Percentiles rank a stretch among this genome's conserved stretches.
phyloP scores from a whole-genome alignment of 2,888 invertebrate species.

The Dicranocentrus wangi region DNA sequence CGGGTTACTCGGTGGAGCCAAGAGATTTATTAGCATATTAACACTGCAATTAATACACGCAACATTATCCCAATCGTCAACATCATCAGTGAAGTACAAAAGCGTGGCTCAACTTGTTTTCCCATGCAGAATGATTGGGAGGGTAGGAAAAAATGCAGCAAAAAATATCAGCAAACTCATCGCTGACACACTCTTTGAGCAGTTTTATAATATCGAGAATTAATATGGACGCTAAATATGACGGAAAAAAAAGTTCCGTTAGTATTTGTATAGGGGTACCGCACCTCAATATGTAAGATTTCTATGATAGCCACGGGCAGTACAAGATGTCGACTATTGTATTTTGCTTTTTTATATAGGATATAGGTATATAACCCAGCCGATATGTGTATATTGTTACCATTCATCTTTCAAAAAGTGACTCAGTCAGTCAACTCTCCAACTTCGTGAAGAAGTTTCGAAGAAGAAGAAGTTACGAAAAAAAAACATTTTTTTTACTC shows the following conservation, averaged over 20 bases:
- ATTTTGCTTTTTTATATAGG: not conserved
- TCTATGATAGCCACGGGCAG: constrained; percentile 49
- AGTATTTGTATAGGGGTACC: constrained; percentile 27
- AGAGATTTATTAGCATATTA: too few relatives aligned
- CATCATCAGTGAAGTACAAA: too few relatives aligned
- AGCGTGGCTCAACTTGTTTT: too few relatives aligned
- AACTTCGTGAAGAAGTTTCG: not conserved
- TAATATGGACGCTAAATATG: constrained; percentile 50
- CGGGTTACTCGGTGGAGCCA: too few relatives aligned
- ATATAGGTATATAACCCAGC: too few relatives aligned
- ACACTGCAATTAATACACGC: too few relatives aligned
- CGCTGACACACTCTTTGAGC: constrained; percentile 18
- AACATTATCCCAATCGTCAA: too few relatives aligned
- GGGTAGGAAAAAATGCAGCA: not conserved
- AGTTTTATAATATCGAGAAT: constrained; percentile 31
- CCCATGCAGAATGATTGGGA: too few relatives aligned
- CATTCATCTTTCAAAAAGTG: too few relatives aligned
- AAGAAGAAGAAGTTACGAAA: too few relatives aligned
- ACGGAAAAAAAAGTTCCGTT: constrained; percentile 51
- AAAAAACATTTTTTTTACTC: constrained; percentile 51
- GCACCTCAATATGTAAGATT: constrained; percentile 48
- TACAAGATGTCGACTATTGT: constrained; percentile 21
- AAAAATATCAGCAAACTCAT: not conserved
- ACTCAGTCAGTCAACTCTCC: not conserved
- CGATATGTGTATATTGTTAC: too few relatives aligned